Evolutionary conservation across 2,113 vertebrate species (phyloP).

Genomic region (Motacilla tschutschensis): DNA sequence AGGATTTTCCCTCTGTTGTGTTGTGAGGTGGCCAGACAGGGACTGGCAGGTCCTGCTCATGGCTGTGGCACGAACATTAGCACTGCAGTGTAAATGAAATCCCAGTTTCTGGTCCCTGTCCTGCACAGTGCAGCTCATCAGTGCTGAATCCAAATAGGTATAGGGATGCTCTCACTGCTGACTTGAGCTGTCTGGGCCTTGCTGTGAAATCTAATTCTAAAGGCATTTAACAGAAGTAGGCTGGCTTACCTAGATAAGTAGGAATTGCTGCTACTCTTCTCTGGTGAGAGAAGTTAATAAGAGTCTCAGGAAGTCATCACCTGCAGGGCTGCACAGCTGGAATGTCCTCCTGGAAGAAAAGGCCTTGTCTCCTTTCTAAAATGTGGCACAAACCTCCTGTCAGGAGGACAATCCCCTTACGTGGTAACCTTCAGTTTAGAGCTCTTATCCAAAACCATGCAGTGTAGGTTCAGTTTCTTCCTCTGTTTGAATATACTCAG

Average conservation of each 20-base stretch:
- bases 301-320: background rate
- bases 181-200: background rate
- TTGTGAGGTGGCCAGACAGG: background rate
- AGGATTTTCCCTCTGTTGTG: rapidly evolving
- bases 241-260: background rate
- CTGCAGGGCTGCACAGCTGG: background rate
- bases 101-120: background rate
- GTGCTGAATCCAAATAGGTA: background rate
- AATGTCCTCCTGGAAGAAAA: background rate
- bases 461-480: background rate
- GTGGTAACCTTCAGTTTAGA: background rate
- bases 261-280: background rate
- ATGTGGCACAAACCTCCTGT: background rate
- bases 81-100: background rate
- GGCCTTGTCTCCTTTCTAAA: background rate
- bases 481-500: background rate
- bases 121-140: background rate
- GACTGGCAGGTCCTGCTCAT: background rate
- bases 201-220: background rate
- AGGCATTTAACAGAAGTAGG: background rate
- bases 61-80: background rate
- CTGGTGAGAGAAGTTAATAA: background rate
- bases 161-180: background rate
- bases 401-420: background rate
- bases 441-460: background rate